Conservation (phyloP, 2,113 vertebrate genomes). For the Cnemophilus loriae region DNA sequence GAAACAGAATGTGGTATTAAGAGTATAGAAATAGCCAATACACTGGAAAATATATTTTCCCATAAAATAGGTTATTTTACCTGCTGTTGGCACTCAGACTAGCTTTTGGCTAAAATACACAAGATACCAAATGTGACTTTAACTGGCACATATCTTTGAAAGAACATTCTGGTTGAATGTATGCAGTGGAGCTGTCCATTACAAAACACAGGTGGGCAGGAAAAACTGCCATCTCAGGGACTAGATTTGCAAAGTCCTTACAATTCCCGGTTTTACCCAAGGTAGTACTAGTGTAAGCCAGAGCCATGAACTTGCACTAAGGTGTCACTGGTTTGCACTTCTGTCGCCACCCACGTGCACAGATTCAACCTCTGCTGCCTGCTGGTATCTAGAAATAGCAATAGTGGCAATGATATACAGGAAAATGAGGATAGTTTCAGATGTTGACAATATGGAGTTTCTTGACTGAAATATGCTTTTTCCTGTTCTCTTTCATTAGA, state of each 20-base stretch:
- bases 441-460: neutral
- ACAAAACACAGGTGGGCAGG: neutral
- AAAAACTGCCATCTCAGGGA: neutral
- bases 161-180: neutral
- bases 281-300: neutral
- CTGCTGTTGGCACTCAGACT: neutral
- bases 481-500: neutral
- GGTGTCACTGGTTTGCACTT: neutral
- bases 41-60: neutral
- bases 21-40: neutral
- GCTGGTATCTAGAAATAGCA: neutral
- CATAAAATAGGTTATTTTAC: neutral
- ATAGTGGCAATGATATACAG: neutral
- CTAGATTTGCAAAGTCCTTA: neutral
- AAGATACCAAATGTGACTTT: neutral
- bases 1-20: neutral
- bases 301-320: neutral
- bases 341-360: fast-evolving
- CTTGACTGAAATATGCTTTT: neutral
- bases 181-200: neutral
- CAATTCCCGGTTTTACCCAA: neutral
- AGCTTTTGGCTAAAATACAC: neutral
- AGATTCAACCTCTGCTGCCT: neutral
- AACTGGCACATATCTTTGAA: neutral
- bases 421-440: neutral